These are phyloP conservation scores for Lepidocolaptes lacrymiger DNA, from an alignment of 2,797 vertebrate species.

Conservation along the genomic window DNA sequence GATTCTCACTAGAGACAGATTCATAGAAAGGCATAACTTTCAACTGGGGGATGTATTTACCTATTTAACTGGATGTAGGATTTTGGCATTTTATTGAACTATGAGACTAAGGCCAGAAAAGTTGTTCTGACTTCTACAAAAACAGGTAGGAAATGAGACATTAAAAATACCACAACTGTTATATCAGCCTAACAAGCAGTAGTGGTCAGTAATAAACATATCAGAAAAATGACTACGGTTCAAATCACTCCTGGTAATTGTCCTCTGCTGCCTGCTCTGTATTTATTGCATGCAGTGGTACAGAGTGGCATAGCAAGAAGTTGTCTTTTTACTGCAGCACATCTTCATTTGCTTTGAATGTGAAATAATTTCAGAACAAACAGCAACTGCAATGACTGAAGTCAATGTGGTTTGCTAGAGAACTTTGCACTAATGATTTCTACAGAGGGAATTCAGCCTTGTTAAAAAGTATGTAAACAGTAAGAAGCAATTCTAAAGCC, in stretches of 20 bases:
- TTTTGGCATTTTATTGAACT: not conserved
- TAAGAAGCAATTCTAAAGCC: slow-evolving; percentile 55
- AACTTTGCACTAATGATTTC: slow-evolving; percentile 54
- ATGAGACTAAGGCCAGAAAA: not conserved
- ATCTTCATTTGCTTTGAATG: slow-evolving; percentile 32
- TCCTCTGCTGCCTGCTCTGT: not conserved
- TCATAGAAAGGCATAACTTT: not conserved
- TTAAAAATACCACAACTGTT: not conserved
- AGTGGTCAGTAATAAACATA: not conserved
- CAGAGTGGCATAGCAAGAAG: slow-evolving; percentile 15
- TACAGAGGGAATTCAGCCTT: slow-evolving; percentile 48
- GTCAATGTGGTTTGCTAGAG: not conserved
- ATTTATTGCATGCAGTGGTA: not conserved
- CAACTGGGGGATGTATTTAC: not conserved
- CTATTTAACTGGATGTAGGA: not conserved
- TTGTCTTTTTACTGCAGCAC: slow-evolving; percentile 15
- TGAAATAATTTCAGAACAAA: slow-evolving; percentile 51
- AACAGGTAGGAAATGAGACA: not conserved
- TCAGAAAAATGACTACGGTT: not conserved
- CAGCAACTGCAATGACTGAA: slow-evolving; percentile 13
- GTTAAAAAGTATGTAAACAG: slow-evolving; percentile 61
- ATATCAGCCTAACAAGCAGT: not conserved
- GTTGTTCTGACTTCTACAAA: not conserved
- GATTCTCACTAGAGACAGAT: not conserved
- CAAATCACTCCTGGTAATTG: not conserved